Evolutionary conservation across 2,113 vertebrate species (phyloP), one percentile per base, ranked within the genome.

Genomic region (Butorides virescens): DNA sequence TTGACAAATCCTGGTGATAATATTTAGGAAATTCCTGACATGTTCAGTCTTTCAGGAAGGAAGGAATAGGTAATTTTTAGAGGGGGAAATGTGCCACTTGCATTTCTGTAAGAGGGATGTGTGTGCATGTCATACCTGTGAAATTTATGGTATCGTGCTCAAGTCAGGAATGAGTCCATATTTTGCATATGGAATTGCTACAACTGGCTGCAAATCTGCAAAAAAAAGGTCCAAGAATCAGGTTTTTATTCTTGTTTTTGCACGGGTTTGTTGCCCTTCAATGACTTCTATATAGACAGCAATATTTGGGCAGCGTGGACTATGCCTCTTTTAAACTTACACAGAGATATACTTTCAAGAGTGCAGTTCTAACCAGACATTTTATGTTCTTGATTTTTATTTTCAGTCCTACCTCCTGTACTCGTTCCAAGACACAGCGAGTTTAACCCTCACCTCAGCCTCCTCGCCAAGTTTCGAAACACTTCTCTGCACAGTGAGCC

Each of bases 391-490:
- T 59, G 13, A 68, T 85, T 93, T 93, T 93, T 92, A n/a, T 44
- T 88, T 95, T 55, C 95, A 99, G 99, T 99, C 92, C 97, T 99
- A 80, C 99, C 99, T 37, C 99, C 99, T 1, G 99, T 99, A 44
- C 98, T 99, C 3, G 99, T 99, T 72, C 99, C 99, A n/a, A 99
- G 99, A 58, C 99, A 99, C 98, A 99, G 99, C 1, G 99, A 99
- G 95, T 99, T 99, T 90, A 99, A 99, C 98, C 99, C 99, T n/a
- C 99, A 99, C 92, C 99, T 99, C 98, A 99, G 99, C 95, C 98
- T 99, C 19, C 98, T 99, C 34, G 99, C 99, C 83, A 99, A 99
- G 97, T 99, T 99, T 97, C 98, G 99, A 78, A 99, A 99, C 25
- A 97, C 99, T 73, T 99, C 99, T 29, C 98, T 99, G 47, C 98